These are phyloP conservation scores for Drosophila malerkotliana DNA, from an alignment of 1,140 invertebrate genomes.

Conservation along the genomic window DNA sequence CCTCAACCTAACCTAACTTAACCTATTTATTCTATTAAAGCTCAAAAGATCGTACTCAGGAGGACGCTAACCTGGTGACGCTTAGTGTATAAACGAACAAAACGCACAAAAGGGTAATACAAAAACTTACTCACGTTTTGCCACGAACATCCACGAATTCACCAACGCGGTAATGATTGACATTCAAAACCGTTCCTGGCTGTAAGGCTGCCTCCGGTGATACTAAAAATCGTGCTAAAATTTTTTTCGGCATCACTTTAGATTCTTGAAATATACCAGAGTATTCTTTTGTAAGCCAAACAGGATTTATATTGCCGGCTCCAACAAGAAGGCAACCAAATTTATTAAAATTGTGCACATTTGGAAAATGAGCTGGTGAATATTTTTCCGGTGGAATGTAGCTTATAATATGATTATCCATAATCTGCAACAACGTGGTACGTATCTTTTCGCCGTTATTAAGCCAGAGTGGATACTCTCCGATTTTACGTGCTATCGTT, in stretches of 20 bases:
- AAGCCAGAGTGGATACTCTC: slow-evolving; percentile 95
- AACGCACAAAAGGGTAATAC: neutral
- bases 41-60: no score
- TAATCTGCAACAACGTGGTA: slow-evolving; percentile 94
- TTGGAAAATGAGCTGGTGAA: slow-evolving; percentile 85
- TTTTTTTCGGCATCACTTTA: slow-evolving; percentile 95
- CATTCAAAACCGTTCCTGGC: slow-evolving; percentile 95
- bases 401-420: slow-evolving; percentile 98
- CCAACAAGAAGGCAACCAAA: slow-evolving; percentile 93
- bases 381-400: slow-evolving; percentile 94
- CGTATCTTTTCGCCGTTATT: slow-evolving; percentile 92
- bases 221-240: slow-evolving; percentile 93
- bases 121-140: slow-evolving; percentile 90
- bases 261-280: slow-evolving; percentile 93
- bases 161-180: slow-evolving; percentile 95
- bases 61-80: no score
- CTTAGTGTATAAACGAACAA: neutral
- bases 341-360: slow-evolving; percentile 81
- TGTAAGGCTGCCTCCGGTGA: slow-evolving; percentile 94
- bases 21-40: no score
- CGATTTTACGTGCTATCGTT: slow-evolving; percentile 96
- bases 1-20: no score
- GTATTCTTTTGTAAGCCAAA: slow-evolving; percentile 94
- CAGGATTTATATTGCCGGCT: slow-evolving; percentile 94
- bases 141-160: slow-evolving; percentile 95